Evolutionary conservation across 35 echinoderm and acorn worm genomes (phyloP), one percentile per base, ranked within the genome.

Genomic region (Heliocidaris tuberculata): DNA sequence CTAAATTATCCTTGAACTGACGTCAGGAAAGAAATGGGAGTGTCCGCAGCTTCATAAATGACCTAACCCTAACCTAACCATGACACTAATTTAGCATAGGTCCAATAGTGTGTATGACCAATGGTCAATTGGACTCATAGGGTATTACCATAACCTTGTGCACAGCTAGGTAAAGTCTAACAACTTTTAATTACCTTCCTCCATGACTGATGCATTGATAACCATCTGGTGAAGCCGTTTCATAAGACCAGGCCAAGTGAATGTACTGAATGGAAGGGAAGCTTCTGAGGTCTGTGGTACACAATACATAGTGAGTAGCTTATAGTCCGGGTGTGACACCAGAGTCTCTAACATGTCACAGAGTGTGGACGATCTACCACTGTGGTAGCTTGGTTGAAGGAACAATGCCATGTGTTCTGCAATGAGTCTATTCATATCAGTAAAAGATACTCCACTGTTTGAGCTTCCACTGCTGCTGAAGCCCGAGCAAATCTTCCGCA

Each of bases 391-490:
- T 32, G 98, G 98, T 60, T 97, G 96, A 15, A 97, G 59, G 13
- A 94, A 89, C 13, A 92, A 19, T 24, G 94, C 96, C 54, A 97
- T 92, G 31, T 99, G 94, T n/a, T 99, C 94, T 24, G 96, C 95
- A 11, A 99, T 97, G 86, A 99, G 93, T 89, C 94, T 95, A 93
- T 99, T 99, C 97, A 99, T 99, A 93, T 97, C 97, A 31, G 94
- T 49, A 59, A 99, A 97, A 3, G 96, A 95, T 47, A 99, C 95
- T 78, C 97, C 95, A 17, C 86, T 92, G 35, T 52, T 21, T 48
- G 93, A 60, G 6, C 35, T 31, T 52, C 60, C 32, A 0, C 24
- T 17, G 29, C 95, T 95, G 49, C 93, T 94, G 70, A 94, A 85
- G 56, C 93, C 94, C 13, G 95, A 92, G 59, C 97, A 97, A 12